Conservation (phyloP, 2,113 vertebrate species). For the Nerophis lumbriciformis region DNA sequence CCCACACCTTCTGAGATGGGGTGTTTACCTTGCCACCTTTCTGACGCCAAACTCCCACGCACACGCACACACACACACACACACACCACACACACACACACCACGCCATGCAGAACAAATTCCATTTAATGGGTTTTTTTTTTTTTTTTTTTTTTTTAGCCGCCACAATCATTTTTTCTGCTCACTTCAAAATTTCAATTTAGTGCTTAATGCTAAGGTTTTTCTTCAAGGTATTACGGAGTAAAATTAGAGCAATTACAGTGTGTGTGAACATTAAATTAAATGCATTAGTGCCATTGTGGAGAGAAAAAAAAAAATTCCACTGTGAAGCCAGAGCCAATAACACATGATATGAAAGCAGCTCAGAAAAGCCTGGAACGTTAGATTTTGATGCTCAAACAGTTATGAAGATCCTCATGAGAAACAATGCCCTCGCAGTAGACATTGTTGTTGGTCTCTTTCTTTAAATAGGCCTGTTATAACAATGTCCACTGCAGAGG, state of each 20-base stretch:
- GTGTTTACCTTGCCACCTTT: conserved; percentile 75
- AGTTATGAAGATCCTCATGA: too few relatives aligned
- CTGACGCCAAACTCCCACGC: conserved; percentile 60
- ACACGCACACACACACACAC: conserved; percentile 37
- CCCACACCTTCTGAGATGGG: not conserved
- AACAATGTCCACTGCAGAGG: too few relatives aligned
- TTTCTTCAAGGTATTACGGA: conserved; percentile 81
- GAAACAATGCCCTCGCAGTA: not conserved
- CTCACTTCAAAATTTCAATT: conserved; percentile 95
- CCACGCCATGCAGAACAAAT: conserved; percentile 90
- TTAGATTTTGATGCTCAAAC: not conserved
- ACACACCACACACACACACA: too few relatives aligned
- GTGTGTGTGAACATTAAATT: conserved; percentile 81
- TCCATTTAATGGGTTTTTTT: conserved; percentile 90
- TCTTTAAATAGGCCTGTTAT: too few relatives aligned
- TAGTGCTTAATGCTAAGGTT: conserved; percentile 85
- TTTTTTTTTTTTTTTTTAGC: conserved; percentile 57
- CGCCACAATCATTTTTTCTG: conserved; percentile 85
- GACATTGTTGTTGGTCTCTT: too few relatives aligned
- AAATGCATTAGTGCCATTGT: conserved; percentile 83
- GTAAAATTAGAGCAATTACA: conserved; percentile 86
- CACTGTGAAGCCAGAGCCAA: conserved; percentile 70
- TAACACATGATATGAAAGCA: conserved; percentile 46
- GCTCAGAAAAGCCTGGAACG: conserved; percentile 27
- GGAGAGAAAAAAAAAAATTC: conserved; percentile 71